A percentile compares a stretch with the other conserved stretches of the same genome.
These are phyloP conservation scores for Listronotus bonariensis DNA, from an alignment of 1,140 invertebrate genomes.

Conservation along the genomic window DNA sequence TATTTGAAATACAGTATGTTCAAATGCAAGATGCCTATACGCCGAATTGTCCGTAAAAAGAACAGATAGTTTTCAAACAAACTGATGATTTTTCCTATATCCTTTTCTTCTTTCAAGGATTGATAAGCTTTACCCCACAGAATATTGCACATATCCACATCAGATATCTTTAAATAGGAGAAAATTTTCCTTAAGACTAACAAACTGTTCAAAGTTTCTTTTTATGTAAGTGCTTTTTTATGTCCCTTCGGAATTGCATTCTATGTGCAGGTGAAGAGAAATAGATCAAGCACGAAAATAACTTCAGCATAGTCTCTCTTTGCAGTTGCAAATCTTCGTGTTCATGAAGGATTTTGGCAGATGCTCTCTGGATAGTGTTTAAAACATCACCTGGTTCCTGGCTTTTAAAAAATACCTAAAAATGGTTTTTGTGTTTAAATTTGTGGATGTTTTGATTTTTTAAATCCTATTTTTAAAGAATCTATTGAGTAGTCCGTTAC, in stretches of 20 bases:
- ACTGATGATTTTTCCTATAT: slow-evolving; percentile 50
- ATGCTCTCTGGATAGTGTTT: slow-evolving; percentile 46
- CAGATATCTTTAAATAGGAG: slow-evolving; percentile 56
- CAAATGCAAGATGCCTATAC: slow-evolving; percentile 57
- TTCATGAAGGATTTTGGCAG: slow-evolving; percentile 43
- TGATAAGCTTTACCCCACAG: slow-evolving; percentile 55
- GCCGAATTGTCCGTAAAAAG: slow-evolving; percentile 60
- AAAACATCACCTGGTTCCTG: slow-evolving; percentile 49
- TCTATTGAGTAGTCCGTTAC: too few relatives aligned
- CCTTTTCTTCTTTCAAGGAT: slow-evolving; percentile 44
- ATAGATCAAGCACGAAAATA: slow-evolving; percentile 45
- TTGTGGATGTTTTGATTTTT: too few relatives aligned
- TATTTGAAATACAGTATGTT: slow-evolving; percentile 54
- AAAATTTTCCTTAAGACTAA: slow-evolving; percentile 54
- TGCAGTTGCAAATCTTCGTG: slow-evolving; percentile 40
- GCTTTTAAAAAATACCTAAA: slow-evolving; percentile 49
- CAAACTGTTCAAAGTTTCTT: slow-evolving; percentile 39
- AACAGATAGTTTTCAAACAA: slow-evolving; percentile 59
- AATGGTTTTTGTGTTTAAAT: slow-evolving; percentile 12
- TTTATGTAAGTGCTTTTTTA: slow-evolving; percentile 47
- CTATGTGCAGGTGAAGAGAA: slow-evolving; percentile 51
- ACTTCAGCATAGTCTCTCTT: slow-evolving; percentile 35
- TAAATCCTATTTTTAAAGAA: too few relatives aligned
- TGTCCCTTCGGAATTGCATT: slow-evolving; percentile 46
- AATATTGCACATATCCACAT: slow-evolving; percentile 52